Evolutionary conservation across 2,797 vertebrate genomes (phyloP).

Genomic region (Schizothorax lantsangensis): DNA sequence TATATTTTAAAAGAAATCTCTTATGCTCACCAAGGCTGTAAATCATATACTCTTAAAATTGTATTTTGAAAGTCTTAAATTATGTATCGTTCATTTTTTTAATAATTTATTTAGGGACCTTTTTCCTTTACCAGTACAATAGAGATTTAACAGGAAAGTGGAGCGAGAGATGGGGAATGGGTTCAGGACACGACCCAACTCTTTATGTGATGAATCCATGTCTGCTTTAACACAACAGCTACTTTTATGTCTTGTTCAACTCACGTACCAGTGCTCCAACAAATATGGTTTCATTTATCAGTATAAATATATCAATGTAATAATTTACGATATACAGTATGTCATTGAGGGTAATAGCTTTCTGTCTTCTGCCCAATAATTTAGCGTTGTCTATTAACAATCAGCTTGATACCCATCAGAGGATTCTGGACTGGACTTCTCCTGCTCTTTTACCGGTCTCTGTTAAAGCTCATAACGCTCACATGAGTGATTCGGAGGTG

Average conservation of each 20-base stretch:
- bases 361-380: conserved; percentile 3
- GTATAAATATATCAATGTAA: neutral
- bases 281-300: neutral
- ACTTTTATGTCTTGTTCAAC: neutral
- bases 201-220: neutral
- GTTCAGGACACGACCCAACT: neutral
- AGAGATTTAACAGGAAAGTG: neutral
- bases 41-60: neutral
- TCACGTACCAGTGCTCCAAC: neutral
- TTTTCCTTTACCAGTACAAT: neutral
- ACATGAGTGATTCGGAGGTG: conserved; percentile 1
- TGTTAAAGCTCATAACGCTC: conserved; percentile 29
- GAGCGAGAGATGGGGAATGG: neutral
- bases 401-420: neutral
- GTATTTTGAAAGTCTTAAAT: neutral
- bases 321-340: neutral
- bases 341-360: neutral
- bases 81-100: neutral
- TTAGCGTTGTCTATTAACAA: neutral
- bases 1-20: too few species aligned
- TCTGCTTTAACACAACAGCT: neutral
- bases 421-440: neutral
- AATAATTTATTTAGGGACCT: neutral
- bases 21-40: neutral
- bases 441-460: conserved; percentile 10